Evolutionary conservation across 2,797 vertebrate genomes (phyloP).

Genomic region (Molossus molossus): DNA sequence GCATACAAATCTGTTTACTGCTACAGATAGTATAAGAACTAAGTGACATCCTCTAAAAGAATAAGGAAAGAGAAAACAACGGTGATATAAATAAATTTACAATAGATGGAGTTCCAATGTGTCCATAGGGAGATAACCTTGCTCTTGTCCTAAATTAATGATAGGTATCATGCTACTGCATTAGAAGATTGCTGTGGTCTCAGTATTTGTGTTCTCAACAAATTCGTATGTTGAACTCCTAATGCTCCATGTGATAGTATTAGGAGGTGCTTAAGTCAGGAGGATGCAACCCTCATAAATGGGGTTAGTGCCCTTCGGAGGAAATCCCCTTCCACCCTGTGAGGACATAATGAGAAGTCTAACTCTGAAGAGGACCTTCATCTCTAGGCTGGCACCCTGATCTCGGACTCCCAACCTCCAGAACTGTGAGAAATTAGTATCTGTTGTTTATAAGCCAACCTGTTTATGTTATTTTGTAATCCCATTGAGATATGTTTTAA

Average conservation of each 20-base stretch:
- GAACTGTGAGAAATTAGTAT: too few species aligned
- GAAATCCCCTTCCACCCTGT: background rate
- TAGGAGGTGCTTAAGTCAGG: background rate
- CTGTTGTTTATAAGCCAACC: background rate
- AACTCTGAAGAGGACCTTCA: background rate
- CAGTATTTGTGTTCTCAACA: background rate
- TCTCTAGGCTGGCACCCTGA: background rate
- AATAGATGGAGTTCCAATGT: background rate
- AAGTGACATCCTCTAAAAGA: background rate
- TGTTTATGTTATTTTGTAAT: background rate
- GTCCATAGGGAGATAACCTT: background rate
- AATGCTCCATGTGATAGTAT: background rate
- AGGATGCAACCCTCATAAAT: background rate
- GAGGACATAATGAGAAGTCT: background rate
- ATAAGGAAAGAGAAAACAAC: background rate
- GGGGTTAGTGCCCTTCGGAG: background rate
- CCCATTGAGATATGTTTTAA: background rate
- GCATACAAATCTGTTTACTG: background rate
- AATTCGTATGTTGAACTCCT: background rate
- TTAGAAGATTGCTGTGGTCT: background rate
- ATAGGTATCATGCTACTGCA: background rate
- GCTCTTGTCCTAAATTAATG: background rate
- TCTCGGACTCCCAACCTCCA: background rate
- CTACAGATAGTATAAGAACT: background rate
- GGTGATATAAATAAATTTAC: background rate